These are phyloP conservation scores for Plectrocnemia conspersa DNA, from an alignment of 1,140 invertebrate genomes.

Conservation along the genomic window DNA sequence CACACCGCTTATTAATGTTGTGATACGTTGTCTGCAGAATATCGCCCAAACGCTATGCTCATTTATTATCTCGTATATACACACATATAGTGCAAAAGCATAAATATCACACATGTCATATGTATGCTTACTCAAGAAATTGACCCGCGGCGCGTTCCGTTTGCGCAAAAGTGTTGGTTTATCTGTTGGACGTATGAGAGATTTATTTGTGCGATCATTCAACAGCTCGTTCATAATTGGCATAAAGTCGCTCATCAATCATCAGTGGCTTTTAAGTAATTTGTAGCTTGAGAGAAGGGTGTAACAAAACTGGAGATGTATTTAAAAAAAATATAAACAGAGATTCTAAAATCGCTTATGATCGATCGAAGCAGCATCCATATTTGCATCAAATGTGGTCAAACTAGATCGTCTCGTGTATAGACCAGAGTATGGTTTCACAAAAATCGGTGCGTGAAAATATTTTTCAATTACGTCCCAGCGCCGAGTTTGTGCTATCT, in stretches of 20 bases:
- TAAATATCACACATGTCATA: too few species aligned
- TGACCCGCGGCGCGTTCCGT: too few species aligned
- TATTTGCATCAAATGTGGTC: background rate
- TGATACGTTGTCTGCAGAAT: too few species aligned
- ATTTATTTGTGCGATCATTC: constrained; percentile 7
- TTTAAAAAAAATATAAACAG: too few species aligned
- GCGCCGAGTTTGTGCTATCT: background rate
- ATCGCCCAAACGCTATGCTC: too few species aligned
- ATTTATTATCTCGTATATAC: too few species aligned
- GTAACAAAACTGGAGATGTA: too few species aligned
- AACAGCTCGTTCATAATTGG: constrained; percentile 9
- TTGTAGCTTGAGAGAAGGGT: background rate
- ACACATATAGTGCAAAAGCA: too few species aligned
- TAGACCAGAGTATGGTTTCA: background rate
- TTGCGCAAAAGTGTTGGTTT: background rate
- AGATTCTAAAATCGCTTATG: too few species aligned
- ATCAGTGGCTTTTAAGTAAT: constrained; percentile 3
- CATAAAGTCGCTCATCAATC: constrained; percentile 10
- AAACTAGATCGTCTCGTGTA: constrained; percentile 3
- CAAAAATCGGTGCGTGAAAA: constrained; percentile 6
- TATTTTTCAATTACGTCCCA: constrained; percentile 10
- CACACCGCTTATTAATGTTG: too few species aligned
- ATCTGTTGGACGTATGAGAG: background rate
- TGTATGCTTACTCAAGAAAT: too few species aligned
- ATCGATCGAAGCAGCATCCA: too few species aligned